Evolutionary conservation across 2,888 invertebrate species (phyloP), one percentile per base, ranked within the genome.

Genomic region (Spodoptera littoralis): DNA sequence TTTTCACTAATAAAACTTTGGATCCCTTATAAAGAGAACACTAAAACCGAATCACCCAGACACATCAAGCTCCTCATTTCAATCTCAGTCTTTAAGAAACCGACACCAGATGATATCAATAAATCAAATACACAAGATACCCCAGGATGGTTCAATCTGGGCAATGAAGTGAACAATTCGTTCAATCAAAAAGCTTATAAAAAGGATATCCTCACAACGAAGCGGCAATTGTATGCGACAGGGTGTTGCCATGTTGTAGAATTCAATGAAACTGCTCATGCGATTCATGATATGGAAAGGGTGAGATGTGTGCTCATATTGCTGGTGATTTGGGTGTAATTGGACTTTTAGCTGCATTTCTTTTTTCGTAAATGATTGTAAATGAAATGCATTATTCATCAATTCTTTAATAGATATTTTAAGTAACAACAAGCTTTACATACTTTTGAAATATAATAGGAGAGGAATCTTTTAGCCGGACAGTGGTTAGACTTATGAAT

Each of bases 111-210:
- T 54, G 27, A 64, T n/a, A 50, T 12, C 51, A 69, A 60, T 58
- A 64, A 64, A 64, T 69, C 60, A 60, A 53, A 72, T 43, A 62
- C 46, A 53, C 73, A 71, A 69, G 74, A 62, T 41, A 61, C 47
- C 63, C 64, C 71, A 77, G 81, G 80, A 85, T 76, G 81, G 61
- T 79, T 79, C 77, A 81, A 78, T 76, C 80, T 73, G 65, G 65
- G 79, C 83, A 82, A 83, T 86, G 80, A 88, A 85, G 76, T 84
- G 88, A 82, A 81, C 85, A 87, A 85, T 88, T 82, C 70, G 77
- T 81, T 84, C 84, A 86, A 88, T 87, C 85, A 84, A 78, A 85
- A 86, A 67, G 82, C 82, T 84, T 82, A 81, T 90, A 88, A 91
- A 87, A 81, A 89, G 91, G 91, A 91, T 89, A 85, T 91, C 90